Conservation (phyloP, 2,797 vertebrate species). For the Chaenodraco wilsoni region DNA sequence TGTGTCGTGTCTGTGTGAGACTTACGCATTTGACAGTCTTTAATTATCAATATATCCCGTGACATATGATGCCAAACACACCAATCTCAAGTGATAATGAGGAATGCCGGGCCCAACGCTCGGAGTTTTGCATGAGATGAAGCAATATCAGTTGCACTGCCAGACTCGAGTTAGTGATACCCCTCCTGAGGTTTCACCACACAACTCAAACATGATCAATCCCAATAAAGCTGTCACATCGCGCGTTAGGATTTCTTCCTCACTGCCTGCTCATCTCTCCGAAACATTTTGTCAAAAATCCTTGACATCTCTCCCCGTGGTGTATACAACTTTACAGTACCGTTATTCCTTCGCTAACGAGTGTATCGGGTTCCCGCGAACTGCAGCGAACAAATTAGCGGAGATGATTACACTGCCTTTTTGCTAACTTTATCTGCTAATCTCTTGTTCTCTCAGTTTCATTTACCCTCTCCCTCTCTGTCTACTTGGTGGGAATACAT, state of each 20-base stretch:
- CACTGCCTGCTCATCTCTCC: conserved; percentile 49
- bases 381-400: conserved; percentile 52
- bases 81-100: conserved; percentile 44
- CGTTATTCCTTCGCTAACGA: conserved; percentile 47
- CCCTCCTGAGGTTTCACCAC: conserved; percentile 68
- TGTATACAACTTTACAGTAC: conserved; percentile 28
- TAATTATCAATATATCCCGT: conserved; percentile 36
- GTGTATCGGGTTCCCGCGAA: conserved; percentile 52
- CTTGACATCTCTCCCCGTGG: conserved; percentile 41
- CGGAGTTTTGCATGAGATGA: conserved; percentile 45
- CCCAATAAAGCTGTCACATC: conserved; percentile 72
- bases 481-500: conserved; percentile 58
- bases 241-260: conserved; percentile 56
- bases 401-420: conserved; percentile 57
- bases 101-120: conserved; percentile 45
- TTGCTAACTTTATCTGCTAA: conserved; percentile 64
- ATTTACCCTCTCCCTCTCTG: conserved; percentile 47
- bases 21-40: conserved; percentile 17
- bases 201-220: conserved; percentile 75
- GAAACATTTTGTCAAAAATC: conserved; percentile 51
- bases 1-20: conserved; percentile 29
- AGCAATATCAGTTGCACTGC: conserved; percentile 55
- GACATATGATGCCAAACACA: conserved; percentile 41
- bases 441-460: conserved; percentile 50
- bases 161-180: conserved; percentile 68